Evolutionary conservation across 2,888 invertebrate species (phyloP).

Genomic region (Tipula vernalis): DNA sequence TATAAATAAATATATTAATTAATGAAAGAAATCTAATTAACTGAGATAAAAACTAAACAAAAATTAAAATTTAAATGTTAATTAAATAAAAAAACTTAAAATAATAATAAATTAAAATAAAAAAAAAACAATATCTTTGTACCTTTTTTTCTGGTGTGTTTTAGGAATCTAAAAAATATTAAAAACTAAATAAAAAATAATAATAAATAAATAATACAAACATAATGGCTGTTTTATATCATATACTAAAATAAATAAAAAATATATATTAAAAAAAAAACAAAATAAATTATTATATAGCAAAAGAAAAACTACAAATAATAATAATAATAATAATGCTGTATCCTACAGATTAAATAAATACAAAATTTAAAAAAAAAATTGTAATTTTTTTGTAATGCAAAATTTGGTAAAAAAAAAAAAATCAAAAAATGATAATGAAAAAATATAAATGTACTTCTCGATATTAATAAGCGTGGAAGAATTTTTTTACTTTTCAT

Average conservation of each 20-base stretch:
- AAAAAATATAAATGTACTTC: not conserved
- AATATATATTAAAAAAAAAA: not conserved
- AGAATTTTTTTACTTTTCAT: not conserved
- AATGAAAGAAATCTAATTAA: not conserved
- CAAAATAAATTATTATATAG: not conserved
- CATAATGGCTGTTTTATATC: conserved; percentile 18
- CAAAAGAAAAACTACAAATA: not conserved
- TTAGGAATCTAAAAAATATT: conserved; percentile 14
- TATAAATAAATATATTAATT: not conserved
- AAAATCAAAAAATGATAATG: not conserved
- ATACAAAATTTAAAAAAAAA: not conserved
- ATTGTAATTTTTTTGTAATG: not conserved
- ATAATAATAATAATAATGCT: not conserved
- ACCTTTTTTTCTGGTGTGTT: conserved; percentile 14
- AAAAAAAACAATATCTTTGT: conserved; percentile 12
- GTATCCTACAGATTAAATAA: not conserved
- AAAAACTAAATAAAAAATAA: conserved; percentile 11
- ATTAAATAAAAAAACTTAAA: not conserved
- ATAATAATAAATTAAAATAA: conserved; percentile 5
- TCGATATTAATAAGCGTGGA: not conserved
- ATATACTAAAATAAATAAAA: conserved; percentile 9
- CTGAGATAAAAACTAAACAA: not conserved
- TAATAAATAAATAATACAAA: conserved; percentile 14
- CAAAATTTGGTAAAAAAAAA: not conserved
- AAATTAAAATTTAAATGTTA: conserved; percentile 6